Percentiles rank a stretch among this genome's conserved stretches.
Evolutionary conservation across 2,888 invertebrate species (phyloP).

Genomic region (Cecidostiba fungosa): DNA sequence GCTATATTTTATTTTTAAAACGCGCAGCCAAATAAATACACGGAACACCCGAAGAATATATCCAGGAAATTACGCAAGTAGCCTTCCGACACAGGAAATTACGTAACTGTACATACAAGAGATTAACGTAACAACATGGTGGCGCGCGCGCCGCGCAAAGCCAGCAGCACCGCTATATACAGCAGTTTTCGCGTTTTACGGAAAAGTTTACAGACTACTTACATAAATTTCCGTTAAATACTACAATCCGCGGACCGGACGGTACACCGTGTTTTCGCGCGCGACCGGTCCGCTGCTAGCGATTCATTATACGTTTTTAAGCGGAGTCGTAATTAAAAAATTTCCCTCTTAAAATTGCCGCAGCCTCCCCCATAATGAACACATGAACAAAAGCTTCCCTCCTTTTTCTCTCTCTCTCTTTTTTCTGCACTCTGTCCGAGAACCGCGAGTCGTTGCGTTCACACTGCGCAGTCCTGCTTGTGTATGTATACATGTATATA

Average conservation of each 20-base stretch:
- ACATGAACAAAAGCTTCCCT: constrained; percentile 17
- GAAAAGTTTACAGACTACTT: constrained; percentile 37
- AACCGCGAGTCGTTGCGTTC: background rate
- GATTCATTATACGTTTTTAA: background rate
- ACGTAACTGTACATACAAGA: constrained; percentile 7
- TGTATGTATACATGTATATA: background rate
- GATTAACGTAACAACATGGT: constrained; percentile 31
- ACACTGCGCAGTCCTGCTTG: background rate
- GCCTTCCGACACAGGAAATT: background rate
- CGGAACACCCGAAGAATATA: background rate
- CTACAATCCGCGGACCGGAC: background rate
- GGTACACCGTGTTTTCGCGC: background rate
- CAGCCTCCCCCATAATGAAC: constrained; percentile 3
- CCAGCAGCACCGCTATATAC: background rate
- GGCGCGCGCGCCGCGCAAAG: background rate
- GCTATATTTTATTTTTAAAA: background rate
- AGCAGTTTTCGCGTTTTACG: constrained; percentile 16
- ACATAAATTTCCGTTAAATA: constrained; percentile 45
- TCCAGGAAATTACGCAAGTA: constrained; percentile 7
- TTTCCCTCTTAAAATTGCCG: constrained; percentile 21
- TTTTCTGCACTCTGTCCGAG: background rate
- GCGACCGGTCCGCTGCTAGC: background rate
- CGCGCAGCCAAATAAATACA: constrained; percentile 4
- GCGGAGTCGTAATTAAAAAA: constrained; percentile 41
- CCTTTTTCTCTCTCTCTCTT: no score